These are phyloP conservation scores for Cheilosia pagana DNA, from an alignment of 2,888 invertebrate species.

Conservation along the genomic window DNA sequence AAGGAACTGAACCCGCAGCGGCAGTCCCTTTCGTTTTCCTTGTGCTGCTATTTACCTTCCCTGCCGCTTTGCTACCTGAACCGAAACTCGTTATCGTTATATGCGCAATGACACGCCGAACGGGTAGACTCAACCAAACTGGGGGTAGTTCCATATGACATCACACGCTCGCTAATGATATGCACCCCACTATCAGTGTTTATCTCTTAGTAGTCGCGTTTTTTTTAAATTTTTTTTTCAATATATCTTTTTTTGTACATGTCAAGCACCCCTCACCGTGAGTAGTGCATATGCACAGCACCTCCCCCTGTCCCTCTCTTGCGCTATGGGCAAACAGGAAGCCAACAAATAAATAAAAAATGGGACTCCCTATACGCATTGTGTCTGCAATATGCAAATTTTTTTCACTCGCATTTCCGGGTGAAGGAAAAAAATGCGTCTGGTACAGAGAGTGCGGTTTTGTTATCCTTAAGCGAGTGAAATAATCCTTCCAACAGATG, in stretches of 20 bases:
- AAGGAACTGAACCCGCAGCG: not conserved
- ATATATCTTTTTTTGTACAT: constrained; percentile 39
- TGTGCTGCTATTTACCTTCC: not conserved
- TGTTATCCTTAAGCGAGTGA: constrained; percentile 53
- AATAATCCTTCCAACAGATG: constrained; percentile 51
- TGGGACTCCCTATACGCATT: constrained; percentile 54
- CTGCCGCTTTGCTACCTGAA: constrained; percentile 45
- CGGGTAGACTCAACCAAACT: constrained; percentile 38
- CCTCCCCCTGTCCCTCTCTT: constrained; percentile 35
- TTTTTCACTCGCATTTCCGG: constrained; percentile 64
- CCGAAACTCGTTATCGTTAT: constrained; percentile 62
- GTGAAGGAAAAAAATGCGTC: constrained; percentile 23
- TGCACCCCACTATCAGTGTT: constrained; percentile 76
- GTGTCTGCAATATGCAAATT: constrained; percentile 74
- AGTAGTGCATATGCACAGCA: constrained; percentile 45
- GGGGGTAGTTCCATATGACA: constrained; percentile 66
- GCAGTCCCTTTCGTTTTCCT: constrained; percentile 16
- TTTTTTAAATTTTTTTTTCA: constrained; percentile 47
- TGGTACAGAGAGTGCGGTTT: constrained; percentile 27
- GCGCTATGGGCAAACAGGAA: constrained; percentile 42
- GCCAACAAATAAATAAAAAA: constrained; percentile 50
- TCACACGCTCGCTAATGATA: constrained; percentile 76
- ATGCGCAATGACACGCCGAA: constrained; percentile 20
- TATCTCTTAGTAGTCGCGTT: constrained; percentile 60
- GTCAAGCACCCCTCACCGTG: constrained; percentile 68